These are phyloP conservation scores for Leucophora obtusa DNA, from an alignment of 2,888 invertebrate genomes.

Conservation along the genomic window DNA sequence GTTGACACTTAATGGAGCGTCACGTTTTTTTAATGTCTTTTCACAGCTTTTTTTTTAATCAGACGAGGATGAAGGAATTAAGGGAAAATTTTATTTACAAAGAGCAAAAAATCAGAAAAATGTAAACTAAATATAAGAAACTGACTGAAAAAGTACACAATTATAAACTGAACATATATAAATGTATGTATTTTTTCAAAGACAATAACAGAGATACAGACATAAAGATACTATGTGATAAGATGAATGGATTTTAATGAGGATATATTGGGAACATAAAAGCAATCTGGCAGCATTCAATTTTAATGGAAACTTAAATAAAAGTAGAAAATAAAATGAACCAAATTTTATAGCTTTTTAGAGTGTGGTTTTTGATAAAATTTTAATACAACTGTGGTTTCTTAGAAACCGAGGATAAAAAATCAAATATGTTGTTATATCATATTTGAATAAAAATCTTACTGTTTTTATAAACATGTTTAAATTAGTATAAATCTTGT, in stretches of 20 bases:
- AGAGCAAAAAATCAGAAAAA: slow-evolving; percentile 10
- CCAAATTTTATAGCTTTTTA: too few species aligned
- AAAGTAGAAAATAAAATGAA: not conserved
- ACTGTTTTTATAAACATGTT: too few species aligned
- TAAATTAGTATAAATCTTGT: too few species aligned
- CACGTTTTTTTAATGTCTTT: slow-evolving; percentile 61
- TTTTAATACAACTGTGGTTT: too few species aligned
- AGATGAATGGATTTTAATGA: slow-evolving; percentile 59
- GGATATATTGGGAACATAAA: slow-evolving; percentile 40
- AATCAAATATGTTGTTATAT: too few species aligned
- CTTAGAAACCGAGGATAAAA: too few species aligned
- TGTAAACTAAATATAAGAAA: slow-evolving; percentile 35
- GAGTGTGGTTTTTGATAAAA: too few species aligned
- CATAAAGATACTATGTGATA: slow-evolving; percentile 29
- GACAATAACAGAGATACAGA: slow-evolving; percentile 16
- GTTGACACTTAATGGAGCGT: slow-evolving; percentile 65
- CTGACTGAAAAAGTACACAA: slow-evolving; percentile 18
- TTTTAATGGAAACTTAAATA: slow-evolving; percentile 3
- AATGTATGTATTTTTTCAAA: slow-evolving; percentile 13
- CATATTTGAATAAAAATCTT: too few species aligned
- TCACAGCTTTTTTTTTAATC: slow-evolving; percentile 45
- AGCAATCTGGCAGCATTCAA: slow-evolving; percentile 46
- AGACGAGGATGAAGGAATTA: slow-evolving; percentile 30
- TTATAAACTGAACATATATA: slow-evolving; percentile 25
- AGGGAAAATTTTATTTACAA: slow-evolving; percentile 41